Base-by-base conservation (phyloP, 2,888 invertebrate genomes). In the Schizaphis graminum region DNA sequence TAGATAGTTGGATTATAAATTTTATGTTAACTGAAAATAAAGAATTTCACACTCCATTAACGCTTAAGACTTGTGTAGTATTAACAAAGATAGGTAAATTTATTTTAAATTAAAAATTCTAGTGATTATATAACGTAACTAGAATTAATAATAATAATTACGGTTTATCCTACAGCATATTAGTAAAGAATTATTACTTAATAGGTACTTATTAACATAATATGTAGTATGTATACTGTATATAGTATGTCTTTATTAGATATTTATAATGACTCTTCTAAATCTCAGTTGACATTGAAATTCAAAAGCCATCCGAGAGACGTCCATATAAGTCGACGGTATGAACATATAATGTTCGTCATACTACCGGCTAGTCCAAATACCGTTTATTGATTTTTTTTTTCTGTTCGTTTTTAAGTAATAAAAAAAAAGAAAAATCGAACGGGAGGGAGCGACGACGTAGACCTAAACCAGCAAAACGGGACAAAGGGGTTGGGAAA, bases 401-500 rank as follows among this genome's bases (percentile, higher is more conserved):
- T 87, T 92, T 87, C 49, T 21, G 49, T 92, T 47, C 61, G 86
- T 44, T 92, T 87, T 88, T 92, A 88, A 88, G 92, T 92, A 67
- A 67, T 61, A 87, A 92, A 67, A 88, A 91, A 26, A 89, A 67
- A 61, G 16, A n/a, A 91, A 61, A 87, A 47, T 41, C 44, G 86
- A 47, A 53, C n/a, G 53, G 10, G 10, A 49, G 57, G 49, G 88
- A 28, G 92, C 13, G 53, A 47, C 44, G n/a, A 8, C 28, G 44
- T n/a, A 86, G 91, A 91, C 86, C 86, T 47, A 47, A 56, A 88
- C 57, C 92, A 53, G 16, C 41, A 57, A n/a, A 84, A 16, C 44
- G 21, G 93, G 26, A 57, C 67, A 94, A 94, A 94, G 91, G 94
- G 94, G 91, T 91, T 67, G 94, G 90, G 86, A 94, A 94, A 94